Conservation (phyloP, 2,113 vertebrate species). For the Glaucomys volans region DNA sequence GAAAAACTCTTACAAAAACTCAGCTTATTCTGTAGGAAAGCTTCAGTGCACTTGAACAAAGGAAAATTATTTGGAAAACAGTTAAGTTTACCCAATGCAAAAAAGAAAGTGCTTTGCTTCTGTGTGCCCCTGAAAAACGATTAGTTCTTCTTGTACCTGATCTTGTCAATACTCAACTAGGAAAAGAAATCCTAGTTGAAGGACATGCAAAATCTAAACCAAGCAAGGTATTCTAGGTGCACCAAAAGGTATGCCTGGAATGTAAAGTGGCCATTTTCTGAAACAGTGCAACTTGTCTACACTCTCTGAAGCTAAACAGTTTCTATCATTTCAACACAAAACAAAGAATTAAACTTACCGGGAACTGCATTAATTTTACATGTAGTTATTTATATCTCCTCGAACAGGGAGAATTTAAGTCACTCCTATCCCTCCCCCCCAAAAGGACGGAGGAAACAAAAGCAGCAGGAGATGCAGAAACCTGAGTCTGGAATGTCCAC, state of each 20-base stretch:
- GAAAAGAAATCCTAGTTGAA: conserved; percentile 73
- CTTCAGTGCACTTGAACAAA: conserved; percentile 85
- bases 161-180: conserved; percentile 71
- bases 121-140: conserved; percentile 68
- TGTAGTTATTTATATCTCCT: conserved; percentile 85
- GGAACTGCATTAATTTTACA: conserved; percentile 85
- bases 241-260: conserved; percentile 86
- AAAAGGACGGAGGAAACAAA: conserved; percentile 86
- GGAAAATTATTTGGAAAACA: conserved; percentile 84
- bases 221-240: conserved; percentile 85
- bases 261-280: conserved; percentile 88
- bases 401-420: conserved; percentile 85
- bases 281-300: conserved; percentile 86
- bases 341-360: conserved; percentile 86
- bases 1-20: conserved; percentile 70
- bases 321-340: conserved; percentile 78
- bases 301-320: conserved; percentile 80
- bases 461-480: conserved; percentile 88
- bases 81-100: conserved; percentile 78
- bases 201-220: conserved; percentile 81
- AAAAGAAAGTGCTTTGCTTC: conserved; percentile 77
- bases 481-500: conserved; percentile 84
- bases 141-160: conserved; percentile 64
- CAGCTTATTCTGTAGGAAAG: conserved; percentile 77
- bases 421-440: conserved; percentile 83